Conservation (phyloP, 2,888 invertebrate genomes). For the Brachyopa scutellaris region DNA sequence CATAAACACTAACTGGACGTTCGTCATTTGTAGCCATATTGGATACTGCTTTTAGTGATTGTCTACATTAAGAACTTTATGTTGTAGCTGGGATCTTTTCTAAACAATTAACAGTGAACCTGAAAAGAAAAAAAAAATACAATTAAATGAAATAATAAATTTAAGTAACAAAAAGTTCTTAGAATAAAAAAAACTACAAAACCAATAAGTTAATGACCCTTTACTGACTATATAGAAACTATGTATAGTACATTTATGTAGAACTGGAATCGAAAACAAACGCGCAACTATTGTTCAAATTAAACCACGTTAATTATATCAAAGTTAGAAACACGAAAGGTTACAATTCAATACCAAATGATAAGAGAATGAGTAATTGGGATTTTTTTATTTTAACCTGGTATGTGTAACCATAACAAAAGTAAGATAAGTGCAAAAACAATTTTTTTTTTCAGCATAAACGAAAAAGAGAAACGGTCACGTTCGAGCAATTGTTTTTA, state of each 20-base stretch:
- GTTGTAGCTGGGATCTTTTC: background rate
- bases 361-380: background rate
- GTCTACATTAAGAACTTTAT: slow-evolving; percentile 36
- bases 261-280: too few species aligned
- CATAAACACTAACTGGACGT: slow-evolving; percentile 81
- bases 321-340: background rate
- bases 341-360: background rate
- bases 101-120: background rate
- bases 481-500: too few species aligned
- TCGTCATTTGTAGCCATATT: slow-evolving; percentile 77
- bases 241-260: too few species aligned
- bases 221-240: too few species aligned
- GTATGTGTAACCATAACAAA: background rate
- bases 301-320: background rate
- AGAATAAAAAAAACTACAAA: too few species aligned
- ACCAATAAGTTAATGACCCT: too few species aligned
- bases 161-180: too few species aligned
- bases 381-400: background rate
- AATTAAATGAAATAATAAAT: too few species aligned
- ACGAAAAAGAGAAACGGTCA: too few species aligned
- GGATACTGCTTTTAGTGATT: background rate
- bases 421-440: too few species aligned
- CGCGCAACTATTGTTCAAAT: background rate
- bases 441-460: too few species aligned
- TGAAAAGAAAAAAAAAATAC: slow-evolving; percentile 21